These are phyloP conservation scores for Enoplosus armatus DNA, from an alignment of 2,797 vertebrate species.

Conservation along the genomic window DNA sequence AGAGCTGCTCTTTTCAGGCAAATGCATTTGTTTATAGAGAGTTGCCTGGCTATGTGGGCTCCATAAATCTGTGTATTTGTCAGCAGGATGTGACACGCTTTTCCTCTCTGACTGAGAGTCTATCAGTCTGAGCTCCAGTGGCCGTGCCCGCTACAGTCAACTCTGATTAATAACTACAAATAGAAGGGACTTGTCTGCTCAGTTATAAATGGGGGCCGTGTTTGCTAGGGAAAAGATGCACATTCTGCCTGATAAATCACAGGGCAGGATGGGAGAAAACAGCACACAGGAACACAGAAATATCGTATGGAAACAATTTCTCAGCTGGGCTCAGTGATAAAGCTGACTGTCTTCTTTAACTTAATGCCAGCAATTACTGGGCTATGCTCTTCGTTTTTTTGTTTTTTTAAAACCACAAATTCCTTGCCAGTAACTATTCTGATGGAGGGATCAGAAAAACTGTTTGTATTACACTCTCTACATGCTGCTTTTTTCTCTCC, in stretches of 20 bases:
- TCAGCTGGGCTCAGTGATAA: slow-evolving; percentile 74
- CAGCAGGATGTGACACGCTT: slow-evolving; percentile 83
- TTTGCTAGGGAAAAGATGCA: slow-evolving; percentile 80
- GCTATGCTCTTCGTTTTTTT: slow-evolving; percentile 40
- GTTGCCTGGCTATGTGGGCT: slow-evolving; percentile 77
- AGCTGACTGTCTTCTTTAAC: slow-evolving; percentile 80
- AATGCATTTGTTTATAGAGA: slow-evolving; percentile 82
- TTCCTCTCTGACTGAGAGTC: slow-evolving; percentile 85
- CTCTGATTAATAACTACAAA: slow-evolving; percentile 88
- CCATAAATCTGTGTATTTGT: slow-evolving; percentile 86
- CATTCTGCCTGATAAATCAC: slow-evolving; percentile 83
- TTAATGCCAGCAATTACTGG: slow-evolving; percentile 80
- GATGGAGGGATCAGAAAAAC: slow-evolving; percentile 60
- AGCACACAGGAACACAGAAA: slow-evolving; percentile 70
- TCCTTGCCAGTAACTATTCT: slow-evolving; percentile 59
- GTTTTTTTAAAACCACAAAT: no score
- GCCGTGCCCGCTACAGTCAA: slow-evolving; percentile 83
- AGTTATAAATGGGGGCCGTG: slow-evolving; percentile 81
- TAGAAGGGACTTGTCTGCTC: slow-evolving; percentile 79
- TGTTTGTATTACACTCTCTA: slow-evolving; percentile 34
- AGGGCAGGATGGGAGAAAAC: slow-evolving; percentile 64
- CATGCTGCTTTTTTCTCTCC: slow-evolving; percentile 21
- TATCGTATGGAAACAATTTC: slow-evolving; percentile 81
- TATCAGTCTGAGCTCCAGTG: slow-evolving; percentile 85
- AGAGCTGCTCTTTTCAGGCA: slow-evolving; percentile 77